A percentile compares a stretch with the other conserved stretches of the same genome.
These are phyloP conservation scores for Seriola aureovittata DNA, from an alignment of 2,113 vertebrate genomes.

Conservation along the genomic window DNA sequence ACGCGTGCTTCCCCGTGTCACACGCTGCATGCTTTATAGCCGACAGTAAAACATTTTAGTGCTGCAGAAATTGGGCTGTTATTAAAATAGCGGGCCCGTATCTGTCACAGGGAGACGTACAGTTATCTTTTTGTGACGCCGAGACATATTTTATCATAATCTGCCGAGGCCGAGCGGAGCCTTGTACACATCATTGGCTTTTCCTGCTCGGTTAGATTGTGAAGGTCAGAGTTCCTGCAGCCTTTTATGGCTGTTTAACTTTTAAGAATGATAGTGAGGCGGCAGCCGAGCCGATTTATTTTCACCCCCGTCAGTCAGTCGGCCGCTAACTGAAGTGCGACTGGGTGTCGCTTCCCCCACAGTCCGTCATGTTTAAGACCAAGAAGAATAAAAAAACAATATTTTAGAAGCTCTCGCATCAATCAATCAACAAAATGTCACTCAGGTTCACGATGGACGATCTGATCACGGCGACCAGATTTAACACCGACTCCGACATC, in stretches of 20 bases:
- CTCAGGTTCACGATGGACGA: too few species aligned
- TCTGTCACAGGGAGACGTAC: slow-evolving; percentile 90
- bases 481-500: too few species aligned
- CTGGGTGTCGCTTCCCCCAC: neutral
- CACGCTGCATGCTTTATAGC: slow-evolving; percentile 83
- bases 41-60: slow-evolving; percentile 92
- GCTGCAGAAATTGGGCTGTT: slow-evolving; percentile 91
- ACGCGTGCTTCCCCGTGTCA: neutral
- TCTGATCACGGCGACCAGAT: too few species aligned
- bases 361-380: neutral
- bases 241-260: slow-evolving; percentile 92
- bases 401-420: neutral
- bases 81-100: slow-evolving; percentile 88
- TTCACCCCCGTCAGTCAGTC: slow-evolving; percentile 42
- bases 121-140: slow-evolving; percentile 86
- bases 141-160: slow-evolving; percentile 96
- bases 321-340: neutral
- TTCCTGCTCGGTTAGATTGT: slow-evolving; percentile 93
- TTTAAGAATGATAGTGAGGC: slow-evolving; percentile 85
- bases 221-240: slow-evolving; percentile 96
- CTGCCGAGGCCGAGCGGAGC: slow-evolving; percentile 88
- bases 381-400: neutral
- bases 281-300: slow-evolving; percentile 60
- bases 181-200: slow-evolving; percentile 97
- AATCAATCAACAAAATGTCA: neutral